A percentile compares a stretch with the other conserved stretches of the same genome.
Conservation (phyloP, 2,113 vertebrate genomes). For the Cranoglanis bouderius region DNA sequence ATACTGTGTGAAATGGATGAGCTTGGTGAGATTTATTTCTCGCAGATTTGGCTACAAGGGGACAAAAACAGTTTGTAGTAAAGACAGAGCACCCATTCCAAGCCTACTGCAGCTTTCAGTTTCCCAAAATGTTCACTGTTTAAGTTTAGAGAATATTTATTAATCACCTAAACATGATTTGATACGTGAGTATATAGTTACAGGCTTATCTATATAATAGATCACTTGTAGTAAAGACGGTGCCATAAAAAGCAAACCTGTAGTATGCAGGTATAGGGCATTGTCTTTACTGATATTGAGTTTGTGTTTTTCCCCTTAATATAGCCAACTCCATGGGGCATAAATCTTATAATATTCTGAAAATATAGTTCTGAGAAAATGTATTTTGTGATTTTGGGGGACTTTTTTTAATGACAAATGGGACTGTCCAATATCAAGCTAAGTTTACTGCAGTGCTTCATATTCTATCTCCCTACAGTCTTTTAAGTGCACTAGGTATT, state of each 20-base stretch:
- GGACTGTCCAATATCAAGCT: neutral
- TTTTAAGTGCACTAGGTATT: neutral
- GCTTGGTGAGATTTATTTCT: neutral
- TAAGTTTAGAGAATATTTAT: neutral
- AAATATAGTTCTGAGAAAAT: neutral
- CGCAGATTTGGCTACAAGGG: neutral
- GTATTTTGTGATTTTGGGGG: neutral
- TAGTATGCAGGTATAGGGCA: neutral
- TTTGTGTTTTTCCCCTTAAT: neutral
- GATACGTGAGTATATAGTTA: neutral
- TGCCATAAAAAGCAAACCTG: neutral
- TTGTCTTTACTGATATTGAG: neutral
- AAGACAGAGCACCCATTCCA: neutral
- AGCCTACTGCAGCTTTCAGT: neutral
- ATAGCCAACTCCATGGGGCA: neutral
- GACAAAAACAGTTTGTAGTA: neutral
- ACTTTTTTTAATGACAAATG: neutral
- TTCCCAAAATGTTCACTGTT: neutral
- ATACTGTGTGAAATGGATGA: neutral
- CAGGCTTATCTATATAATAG: neutral
- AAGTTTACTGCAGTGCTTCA: neutral
- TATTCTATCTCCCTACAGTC: neutral
- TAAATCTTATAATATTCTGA: neutral
- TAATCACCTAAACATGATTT: neutral
- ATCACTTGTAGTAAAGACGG: neutral